Conservation (phyloP, 2,113 vertebrate genomes). For the Rhea americana region DNA sequence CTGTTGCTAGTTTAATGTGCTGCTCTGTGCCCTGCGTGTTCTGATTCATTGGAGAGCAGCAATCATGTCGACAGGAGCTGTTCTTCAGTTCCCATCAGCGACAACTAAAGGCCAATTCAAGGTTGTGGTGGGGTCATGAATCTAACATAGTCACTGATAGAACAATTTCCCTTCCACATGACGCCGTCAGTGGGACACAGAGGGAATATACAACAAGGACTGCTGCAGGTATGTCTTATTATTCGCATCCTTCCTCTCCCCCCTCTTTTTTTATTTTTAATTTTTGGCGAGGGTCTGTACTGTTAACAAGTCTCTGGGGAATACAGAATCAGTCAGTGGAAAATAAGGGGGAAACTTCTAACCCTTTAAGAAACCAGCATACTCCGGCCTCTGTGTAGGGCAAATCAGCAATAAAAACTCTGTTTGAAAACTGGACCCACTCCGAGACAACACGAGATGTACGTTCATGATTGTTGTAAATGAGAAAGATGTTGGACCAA, state of each 20-base stretch:
- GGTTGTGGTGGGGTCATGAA: slow-evolving; percentile 87
- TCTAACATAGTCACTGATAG: slow-evolving; percentile 84
- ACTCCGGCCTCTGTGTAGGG: slow-evolving; percentile 27
- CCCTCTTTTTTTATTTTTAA: slow-evolving; percentile 42
- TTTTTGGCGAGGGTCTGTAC: neutral
- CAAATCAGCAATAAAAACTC: neutral
- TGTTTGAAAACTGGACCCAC: neutral
- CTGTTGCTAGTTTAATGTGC: slow-evolving; percentile 86
- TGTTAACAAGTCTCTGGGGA: slow-evolving; percentile 51
- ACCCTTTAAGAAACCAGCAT: neutral
- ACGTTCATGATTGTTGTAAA: neutral
- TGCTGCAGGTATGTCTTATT: slow-evolving; percentile 55
- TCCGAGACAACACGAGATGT: neutral
- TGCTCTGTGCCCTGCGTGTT: slow-evolving; percentile 83
- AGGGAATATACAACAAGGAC: slow-evolving; percentile 64
- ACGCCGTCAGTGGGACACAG: slow-evolving; percentile 62
- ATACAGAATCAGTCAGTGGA: neutral
- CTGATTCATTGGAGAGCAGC: slow-evolving; percentile 88
- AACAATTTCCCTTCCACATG: slow-evolving; percentile 82
- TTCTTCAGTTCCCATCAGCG: slow-evolving; percentile 87
- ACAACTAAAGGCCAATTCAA: slow-evolving; percentile 90
- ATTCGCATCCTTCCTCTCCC: neutral
- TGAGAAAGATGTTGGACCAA: neutral
- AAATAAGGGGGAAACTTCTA: slow-evolving; percentile 48
- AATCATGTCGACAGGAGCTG: slow-evolving; percentile 88